A percentile compares a stretch with the other conserved stretches of the same genome.
phyloP scores from a whole-genome alignment of 2,797 vertebrate species.

The Peromyscus aztecus region DNA sequence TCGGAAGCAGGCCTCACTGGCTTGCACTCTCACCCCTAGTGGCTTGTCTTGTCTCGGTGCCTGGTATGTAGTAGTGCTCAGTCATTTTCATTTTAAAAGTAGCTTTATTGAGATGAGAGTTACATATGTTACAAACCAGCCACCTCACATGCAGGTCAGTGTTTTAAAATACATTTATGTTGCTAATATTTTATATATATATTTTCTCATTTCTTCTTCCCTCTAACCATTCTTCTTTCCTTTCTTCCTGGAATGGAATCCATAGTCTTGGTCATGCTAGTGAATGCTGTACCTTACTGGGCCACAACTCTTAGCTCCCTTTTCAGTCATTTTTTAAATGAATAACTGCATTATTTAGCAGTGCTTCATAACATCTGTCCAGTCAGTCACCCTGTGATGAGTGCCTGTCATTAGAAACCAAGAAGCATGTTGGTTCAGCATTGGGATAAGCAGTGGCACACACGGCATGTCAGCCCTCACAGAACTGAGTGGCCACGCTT shows the following conservation, averaged over 20 bases:
- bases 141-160: background rate
- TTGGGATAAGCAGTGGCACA: too few relatives aligned
- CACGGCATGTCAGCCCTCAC: background rate
- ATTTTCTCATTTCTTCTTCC: background rate
- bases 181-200: background rate
- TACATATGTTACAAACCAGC: background rate
- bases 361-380: background rate
- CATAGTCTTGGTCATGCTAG: background rate
- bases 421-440: too few relatives aligned
- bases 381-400: background rate
- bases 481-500: background rate
- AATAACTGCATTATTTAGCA: background rate
- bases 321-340: too few relatives aligned
- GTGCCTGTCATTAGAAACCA: background rate
- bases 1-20: background rate
- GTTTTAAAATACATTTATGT: background rate
- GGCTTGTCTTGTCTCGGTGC: background rate
- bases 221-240: background rate
- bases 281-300: background rate
- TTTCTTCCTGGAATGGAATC: background rate
- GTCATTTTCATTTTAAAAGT: background rate
- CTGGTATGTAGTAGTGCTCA: background rate
- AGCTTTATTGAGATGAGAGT: background rate
- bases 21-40: background rate
- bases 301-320: background rate